Percentiles rank a stretch among this genome's conserved stretches.
phyloP scores from a whole-genome alignment of 92 coral and sea anemone genomes.

The Zoanthus gigantus region DNA sequence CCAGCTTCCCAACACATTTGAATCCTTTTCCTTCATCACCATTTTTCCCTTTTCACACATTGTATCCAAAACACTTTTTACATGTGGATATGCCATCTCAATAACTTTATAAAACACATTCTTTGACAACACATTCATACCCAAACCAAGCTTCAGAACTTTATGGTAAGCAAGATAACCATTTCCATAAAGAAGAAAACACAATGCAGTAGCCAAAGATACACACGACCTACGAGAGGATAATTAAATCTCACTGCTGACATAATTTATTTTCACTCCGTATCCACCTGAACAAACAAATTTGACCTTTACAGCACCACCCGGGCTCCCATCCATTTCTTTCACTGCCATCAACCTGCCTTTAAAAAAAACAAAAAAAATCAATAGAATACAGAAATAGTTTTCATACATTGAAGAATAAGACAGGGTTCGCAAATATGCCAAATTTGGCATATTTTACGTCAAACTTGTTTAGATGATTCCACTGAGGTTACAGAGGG shows the following conservation, averaged over 20 bases:
- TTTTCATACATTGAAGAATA: neutral
- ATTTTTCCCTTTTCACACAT: slow-evolving; percentile 43
- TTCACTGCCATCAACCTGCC: slow-evolving; percentile 45
- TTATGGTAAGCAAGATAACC: slow-evolving; percentile 43
- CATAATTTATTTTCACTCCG: no score
- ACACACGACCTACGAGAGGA: no score
- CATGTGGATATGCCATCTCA: slow-evolving; percentile 43
- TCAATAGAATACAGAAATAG: neutral
- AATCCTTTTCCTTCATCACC: slow-evolving; percentile 35
- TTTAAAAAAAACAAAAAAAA: neutral
- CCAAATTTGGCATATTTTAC: neutral
- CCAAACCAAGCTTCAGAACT: slow-evolving; percentile 47
- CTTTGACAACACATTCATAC: slow-evolving; percentile 25
- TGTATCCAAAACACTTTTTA: slow-evolving; percentile 44
- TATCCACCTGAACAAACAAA: no score
- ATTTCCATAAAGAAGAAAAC: neutral
- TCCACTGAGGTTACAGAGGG: slow-evolving; percentile 53
- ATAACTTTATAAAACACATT: slow-evolving; percentile 32
- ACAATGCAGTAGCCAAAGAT: neutral
- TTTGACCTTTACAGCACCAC: slow-evolving; percentile 45
- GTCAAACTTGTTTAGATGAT: slow-evolving; percentile 44
- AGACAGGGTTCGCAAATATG: slow-evolving; percentile 41
- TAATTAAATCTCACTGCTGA: no score
- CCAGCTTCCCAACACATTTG: slow-evolving; percentile 33
- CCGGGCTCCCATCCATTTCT: slow-evolving; percentile 38